Evolutionary conservation across 2,797 vertebrate genomes (phyloP).

Genomic region (Ctenopoma kingsleyae): DNA sequence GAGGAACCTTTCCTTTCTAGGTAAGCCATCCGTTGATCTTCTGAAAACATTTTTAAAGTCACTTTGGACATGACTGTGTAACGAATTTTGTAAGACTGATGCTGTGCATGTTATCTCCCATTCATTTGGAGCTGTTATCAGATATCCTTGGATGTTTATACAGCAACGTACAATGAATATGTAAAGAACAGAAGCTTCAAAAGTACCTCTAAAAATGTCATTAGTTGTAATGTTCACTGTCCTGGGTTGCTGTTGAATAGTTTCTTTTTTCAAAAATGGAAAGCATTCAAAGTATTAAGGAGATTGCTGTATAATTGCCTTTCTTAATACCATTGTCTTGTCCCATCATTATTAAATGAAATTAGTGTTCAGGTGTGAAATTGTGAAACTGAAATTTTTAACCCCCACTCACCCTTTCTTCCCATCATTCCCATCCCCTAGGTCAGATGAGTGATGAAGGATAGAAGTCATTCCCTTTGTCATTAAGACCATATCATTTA

Average conservation of each 20-base stretch:
- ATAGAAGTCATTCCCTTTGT: constrained; percentile 83
- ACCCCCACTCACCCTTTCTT: constrained; percentile 14
- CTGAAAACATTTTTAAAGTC: constrained; percentile 32
- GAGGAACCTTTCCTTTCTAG: constrained; percentile 94
- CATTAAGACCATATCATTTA: constrained; percentile 89
- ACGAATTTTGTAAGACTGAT: constrained; percentile 80
- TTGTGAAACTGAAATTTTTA: constrained; percentile 57
- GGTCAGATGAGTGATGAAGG: constrained; percentile 82
- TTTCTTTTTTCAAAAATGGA: background rate
- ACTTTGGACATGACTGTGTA: constrained; percentile 26
- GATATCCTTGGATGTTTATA: constrained; percentile 80
- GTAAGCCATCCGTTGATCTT: constrained; percentile 83
- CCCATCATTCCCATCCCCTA: constrained; percentile 58
- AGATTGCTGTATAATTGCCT: background rate
- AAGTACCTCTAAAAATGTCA: constrained; percentile 86
- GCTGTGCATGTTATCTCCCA: constrained; percentile 83
- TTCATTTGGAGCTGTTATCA: constrained; percentile 86
- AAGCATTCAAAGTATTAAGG: background rate
- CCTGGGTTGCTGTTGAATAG: constrained; percentile 82
- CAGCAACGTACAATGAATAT: constrained; percentile 87
- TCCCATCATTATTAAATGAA: constrained; percentile 60
- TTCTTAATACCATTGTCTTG: constrained; percentile 33
- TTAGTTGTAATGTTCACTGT: constrained; percentile 82
- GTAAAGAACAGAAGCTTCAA: constrained; percentile 90
- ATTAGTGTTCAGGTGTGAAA: constrained; percentile 76